These are phyloP conservation scores for Pionites leucogaster DNA, from an alignment of 2,113 vertebrate genomes.

Conservation along the genomic window DNA sequence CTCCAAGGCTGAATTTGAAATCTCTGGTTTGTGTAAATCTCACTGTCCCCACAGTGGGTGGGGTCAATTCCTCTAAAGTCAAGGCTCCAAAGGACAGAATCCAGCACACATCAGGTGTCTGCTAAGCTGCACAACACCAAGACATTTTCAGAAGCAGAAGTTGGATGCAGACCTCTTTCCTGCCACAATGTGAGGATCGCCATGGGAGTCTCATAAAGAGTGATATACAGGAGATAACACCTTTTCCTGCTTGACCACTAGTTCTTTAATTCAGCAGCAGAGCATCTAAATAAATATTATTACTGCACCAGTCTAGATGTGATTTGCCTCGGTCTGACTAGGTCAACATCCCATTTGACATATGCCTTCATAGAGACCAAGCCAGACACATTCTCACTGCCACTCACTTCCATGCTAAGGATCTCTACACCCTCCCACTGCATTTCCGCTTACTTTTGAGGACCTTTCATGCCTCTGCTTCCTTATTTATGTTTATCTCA, in stretches of 20 bases:
- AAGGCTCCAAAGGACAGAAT: neutral
- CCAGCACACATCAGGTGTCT: neutral
- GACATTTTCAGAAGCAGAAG: neutral
- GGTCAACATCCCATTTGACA: rapidly evolving
- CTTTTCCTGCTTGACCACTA: neutral
- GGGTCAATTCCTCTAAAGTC: neutral
- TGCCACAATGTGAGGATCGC: rapidly evolving
- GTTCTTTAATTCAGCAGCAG: neutral
- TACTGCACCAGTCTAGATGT: neutral
- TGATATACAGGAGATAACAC: rapidly evolving
- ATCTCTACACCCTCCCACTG: neutral
- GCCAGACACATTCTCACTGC: neutral
- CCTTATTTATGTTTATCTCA: neutral
- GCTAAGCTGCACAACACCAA: neutral
- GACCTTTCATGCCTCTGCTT: neutral
- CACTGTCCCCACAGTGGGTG: neutral
- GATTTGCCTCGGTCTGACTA: neutral
- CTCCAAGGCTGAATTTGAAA: neutral
- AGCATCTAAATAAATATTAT: neutral
- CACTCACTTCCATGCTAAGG: rapidly evolving
- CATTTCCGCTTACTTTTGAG: neutral
- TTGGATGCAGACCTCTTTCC: neutral
- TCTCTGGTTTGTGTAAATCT: neutral
- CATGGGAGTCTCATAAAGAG: neutral
- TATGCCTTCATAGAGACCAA: rapidly evolving